Conservation (phyloP, 2,888 invertebrate genomes). For the Tridacna crocea region DNA sequence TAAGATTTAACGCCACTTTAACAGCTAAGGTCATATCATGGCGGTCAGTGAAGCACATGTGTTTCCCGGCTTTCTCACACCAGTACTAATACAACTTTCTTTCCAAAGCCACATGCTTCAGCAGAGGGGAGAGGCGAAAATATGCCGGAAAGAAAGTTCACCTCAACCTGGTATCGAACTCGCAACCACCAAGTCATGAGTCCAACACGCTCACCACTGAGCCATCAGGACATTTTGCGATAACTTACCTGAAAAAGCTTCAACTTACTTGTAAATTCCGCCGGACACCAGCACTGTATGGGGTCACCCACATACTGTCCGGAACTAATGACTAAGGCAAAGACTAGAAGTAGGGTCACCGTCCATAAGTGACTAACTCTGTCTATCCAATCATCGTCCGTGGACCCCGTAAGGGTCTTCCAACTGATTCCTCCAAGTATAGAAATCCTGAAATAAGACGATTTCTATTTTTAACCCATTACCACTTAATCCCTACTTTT, state of each 20-base stretch:
- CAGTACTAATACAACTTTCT: no score
- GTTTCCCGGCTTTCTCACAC: no score
- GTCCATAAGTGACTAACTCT: constrained; percentile 79
- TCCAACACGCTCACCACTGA: no score
- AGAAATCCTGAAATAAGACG: constrained; percentile 58
- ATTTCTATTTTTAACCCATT: neutral
- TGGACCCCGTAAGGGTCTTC: constrained; percentile 72
- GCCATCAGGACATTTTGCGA: neutral
- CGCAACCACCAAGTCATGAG: no score
- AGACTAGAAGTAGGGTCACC: constrained; percentile 73
- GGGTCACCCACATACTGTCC: constrained; percentile 80
- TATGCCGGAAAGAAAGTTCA: no score
- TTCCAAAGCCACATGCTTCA: no score
- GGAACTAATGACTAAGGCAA: constrained; percentile 76
- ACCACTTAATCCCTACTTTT: no score
- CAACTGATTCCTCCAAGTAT: constrained; percentile 72
- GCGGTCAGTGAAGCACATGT: no score
- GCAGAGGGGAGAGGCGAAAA: no score
- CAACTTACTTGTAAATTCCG: constrained; percentile 67
- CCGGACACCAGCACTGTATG: constrained; percentile 79
- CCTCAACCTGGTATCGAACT: no score
- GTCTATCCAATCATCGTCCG: constrained; percentile 80
- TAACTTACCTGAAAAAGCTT: neutral
- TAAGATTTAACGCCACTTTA: no score
- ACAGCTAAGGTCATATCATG: no score